phyloP scores from a whole-genome alignment of 2,797 vertebrate species.

The Sebastes itinus region DNA sequence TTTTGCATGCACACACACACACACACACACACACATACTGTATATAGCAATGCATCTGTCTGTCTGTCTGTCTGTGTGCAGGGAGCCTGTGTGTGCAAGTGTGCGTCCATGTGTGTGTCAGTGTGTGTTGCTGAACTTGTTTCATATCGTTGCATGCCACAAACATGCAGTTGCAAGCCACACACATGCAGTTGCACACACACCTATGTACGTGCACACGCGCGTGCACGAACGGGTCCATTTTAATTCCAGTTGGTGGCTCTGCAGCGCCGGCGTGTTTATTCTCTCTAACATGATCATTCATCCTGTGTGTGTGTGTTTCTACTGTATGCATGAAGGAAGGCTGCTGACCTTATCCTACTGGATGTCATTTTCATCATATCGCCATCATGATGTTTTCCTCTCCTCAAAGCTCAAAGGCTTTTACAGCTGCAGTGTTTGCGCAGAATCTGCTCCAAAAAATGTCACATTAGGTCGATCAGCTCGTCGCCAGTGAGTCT shows the following conservation, averaged over 20 bases:
- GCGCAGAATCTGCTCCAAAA: constrained; percentile 19
- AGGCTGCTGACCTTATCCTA: constrained; percentile 63
- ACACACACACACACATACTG: not conserved
- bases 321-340: not conserved
- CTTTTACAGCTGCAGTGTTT: constrained; percentile 12
- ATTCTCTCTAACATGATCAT: too few relatives aligned
- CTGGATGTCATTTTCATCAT: constrained; percentile 66
- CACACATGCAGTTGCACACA: constrained; percentile 13
- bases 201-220: not conserved
- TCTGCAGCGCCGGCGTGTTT: constrained; percentile 39
- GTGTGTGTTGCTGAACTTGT: constrained; percentile 62
- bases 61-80: too few relatives aligned
- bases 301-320: not conserved
- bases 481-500: not conserved
- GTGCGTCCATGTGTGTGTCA: constrained; percentile 21
- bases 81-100: not conserved
- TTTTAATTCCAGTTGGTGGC: constrained; percentile 60
- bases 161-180: not conserved
- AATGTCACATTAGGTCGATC: constrained; percentile 49
- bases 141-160: constrained; percentile 48
- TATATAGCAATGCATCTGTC: constrained; percentile 54
- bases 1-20: constrained; percentile 62
- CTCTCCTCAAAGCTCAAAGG: not conserved
- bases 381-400: constrained; percentile 51
- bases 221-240: constrained; percentile 56